Percentiles rank a stretch among this genome's conserved stretches.
Conservation (phyloP, 2,888 invertebrate genomes). For the Heliconius erato region DNA sequence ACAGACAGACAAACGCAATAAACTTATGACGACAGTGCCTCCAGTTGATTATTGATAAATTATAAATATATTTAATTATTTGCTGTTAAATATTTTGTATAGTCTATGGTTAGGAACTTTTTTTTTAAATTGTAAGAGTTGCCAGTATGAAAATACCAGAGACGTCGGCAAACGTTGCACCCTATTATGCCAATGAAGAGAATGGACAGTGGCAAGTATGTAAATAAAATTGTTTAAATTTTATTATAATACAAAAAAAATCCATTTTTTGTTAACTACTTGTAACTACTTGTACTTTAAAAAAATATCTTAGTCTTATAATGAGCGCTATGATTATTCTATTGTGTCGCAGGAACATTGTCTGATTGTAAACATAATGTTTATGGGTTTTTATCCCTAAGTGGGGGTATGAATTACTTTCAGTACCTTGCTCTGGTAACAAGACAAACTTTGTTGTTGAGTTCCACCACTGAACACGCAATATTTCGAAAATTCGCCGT, state of each 20-base stretch:
- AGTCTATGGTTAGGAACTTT: slow-evolving; percentile 58
- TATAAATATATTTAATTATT: slow-evolving; percentile 17
- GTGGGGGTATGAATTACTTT: background rate
- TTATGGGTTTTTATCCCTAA: background rate
- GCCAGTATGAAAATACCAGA: slow-evolving; percentile 82
- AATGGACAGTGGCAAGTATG: slow-evolving; percentile 82
- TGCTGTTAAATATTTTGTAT: slow-evolving; percentile 45
- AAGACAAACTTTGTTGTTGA: background rate
- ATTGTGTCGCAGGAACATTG: background rate
- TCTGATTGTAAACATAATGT: background rate
- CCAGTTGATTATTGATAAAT: slow-evolving; percentile 49
- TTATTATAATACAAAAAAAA: background rate
- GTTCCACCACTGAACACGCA: too few species aligned
- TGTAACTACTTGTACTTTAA: too few species aligned
- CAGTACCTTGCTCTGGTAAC: background rate
- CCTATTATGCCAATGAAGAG: slow-evolving; percentile 80
- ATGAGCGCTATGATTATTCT: too few species aligned
- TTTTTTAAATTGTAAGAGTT: slow-evolving; percentile 55
- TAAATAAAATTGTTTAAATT: slow-evolving; percentile 22
- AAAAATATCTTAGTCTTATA: too few species aligned
- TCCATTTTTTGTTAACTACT: too few species aligned
- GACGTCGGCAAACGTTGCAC: slow-evolving; percentile 76
- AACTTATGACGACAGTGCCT: slow-evolving; percentile 66
- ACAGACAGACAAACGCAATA: slow-evolving; percentile 53
- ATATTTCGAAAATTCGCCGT: too few species aligned